Conservation (phyloP, 2,113 vertebrate genomes). For the Apodemus speciosus region DNA sequence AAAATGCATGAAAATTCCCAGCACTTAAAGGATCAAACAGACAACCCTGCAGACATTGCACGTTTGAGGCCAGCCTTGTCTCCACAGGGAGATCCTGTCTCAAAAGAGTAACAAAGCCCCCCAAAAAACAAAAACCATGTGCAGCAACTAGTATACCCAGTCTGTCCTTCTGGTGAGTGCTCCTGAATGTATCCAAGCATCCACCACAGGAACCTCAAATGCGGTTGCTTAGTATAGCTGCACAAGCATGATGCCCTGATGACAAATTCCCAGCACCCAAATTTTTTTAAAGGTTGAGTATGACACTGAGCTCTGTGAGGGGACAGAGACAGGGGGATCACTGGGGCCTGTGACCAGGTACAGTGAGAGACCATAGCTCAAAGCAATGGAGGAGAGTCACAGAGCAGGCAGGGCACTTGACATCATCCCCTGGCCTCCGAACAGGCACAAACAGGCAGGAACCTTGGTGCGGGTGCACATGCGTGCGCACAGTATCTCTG, state of each 20-base stretch:
- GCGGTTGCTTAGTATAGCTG: no score
- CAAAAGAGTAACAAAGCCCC: not conserved
- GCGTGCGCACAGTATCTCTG: not conserved
- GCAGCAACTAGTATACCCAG: not conserved
- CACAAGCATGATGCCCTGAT: not conserved
- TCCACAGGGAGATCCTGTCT: not conserved
- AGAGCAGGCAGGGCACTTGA: not conserved
- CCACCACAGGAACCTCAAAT: not conserved
- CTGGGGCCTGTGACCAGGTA: not conserved
- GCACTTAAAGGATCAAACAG: not conserved
- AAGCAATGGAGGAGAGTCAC: not conserved
- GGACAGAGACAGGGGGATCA: not conserved
- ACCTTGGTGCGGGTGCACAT: not conserved
- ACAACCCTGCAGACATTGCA: not conserved
- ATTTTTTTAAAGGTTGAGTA: not conserved
- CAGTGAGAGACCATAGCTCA: not conserved
- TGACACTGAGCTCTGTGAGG: not conserved
- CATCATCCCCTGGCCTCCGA: not conserved
- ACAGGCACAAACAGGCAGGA: not conserved
- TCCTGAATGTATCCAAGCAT: not conserved
- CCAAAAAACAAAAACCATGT: not conserved
- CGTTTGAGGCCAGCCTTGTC: not conserved
- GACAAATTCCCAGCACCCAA: not conserved
- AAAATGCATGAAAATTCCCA: not conserved
- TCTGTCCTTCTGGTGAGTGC: not conserved